Percentiles rank a stretch among this genome's conserved stretches.
Evolutionary conservation across 92 coral and sea anemone species (phyloP).

Genomic region (Porites evermanni): DNA sequence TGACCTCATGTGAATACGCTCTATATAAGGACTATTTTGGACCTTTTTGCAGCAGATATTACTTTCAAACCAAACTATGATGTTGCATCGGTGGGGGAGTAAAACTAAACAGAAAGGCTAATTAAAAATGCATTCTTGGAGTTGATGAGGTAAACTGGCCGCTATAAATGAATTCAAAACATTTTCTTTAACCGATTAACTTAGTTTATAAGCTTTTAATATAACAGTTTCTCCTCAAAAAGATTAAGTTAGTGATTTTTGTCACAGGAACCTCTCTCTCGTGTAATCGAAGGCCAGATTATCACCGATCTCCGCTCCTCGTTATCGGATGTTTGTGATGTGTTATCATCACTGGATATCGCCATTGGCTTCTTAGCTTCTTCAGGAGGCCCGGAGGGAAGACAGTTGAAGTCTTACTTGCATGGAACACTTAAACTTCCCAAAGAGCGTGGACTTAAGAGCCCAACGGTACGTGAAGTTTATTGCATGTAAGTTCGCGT

Average conservation of each 20-base stretch:
- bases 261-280: conserved; percentile 28
- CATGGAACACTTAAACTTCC: conserved; percentile 69
- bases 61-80: no score
- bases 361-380: conserved; percentile 87
- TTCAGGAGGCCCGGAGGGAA: conserved; percentile 74
- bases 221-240: no score
- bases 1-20: no score
- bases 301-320: conserved; percentile 57
- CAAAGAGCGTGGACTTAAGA: conserved; percentile 72
- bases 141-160: no score
- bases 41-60: no score
- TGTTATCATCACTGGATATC: conserved; percentile 74
- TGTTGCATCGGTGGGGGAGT: no score
- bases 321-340: conserved; percentile 78
- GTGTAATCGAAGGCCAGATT: conserved; percentile 47
- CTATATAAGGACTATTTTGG: no score
- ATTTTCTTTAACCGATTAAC: no score
- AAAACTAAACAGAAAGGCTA: no score
- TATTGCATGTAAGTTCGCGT: not conserved
- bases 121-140: no score
- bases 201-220: no score
- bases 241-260: not conserved
- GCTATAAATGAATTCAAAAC: no score
- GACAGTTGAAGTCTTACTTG: conserved; percentile 69
- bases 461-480: conserved; percentile 61